Conservation (phyloP, 2,113 vertebrate genomes). For the Hippocampus comes region DNA sequence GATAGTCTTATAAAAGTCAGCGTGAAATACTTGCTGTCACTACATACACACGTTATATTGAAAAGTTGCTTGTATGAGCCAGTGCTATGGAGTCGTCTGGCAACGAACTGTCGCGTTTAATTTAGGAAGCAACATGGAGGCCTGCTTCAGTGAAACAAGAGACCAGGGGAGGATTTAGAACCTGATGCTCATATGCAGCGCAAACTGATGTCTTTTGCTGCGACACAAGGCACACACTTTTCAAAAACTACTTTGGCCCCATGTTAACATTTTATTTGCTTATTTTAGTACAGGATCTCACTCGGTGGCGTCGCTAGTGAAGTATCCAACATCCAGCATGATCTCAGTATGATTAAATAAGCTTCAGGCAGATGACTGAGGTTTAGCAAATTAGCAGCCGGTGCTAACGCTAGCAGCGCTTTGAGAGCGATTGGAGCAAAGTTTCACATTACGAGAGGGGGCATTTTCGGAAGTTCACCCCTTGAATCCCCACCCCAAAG, state of each 20-base stretch:
- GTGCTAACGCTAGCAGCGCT: not conserved
- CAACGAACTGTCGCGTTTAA: conserved; percentile 15
- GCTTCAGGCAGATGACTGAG: conserved; percentile 16
- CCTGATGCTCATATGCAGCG: not conserved
- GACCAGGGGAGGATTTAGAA: conserved; percentile 36
- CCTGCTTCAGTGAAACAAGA: conserved; percentile 57
- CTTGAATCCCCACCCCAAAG: not conserved
- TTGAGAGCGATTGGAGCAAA: conserved; percentile 2
- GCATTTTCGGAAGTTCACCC: not conserved
- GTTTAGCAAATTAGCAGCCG: conserved; percentile 36
- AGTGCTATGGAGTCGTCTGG: not conserved
- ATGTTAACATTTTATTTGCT: not conserved
- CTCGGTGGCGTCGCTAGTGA: not conserved
- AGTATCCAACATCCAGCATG: not conserved
- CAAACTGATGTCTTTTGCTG: not conserved
- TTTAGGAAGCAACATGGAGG: conserved; percentile 46
- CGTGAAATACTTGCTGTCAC: not conserved
- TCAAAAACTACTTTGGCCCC: not conserved
- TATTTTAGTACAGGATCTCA: not conserved
- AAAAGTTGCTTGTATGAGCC: not conserved
- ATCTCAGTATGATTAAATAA: not conserved
- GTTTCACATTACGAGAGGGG: not conserved
- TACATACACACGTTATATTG: not conserved
- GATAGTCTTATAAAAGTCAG: not conserved
- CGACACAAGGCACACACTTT: not conserved